phyloP scores from a whole-genome alignment of 2,888 invertebrate genomes.

The Drosophila austrosaltans region DNA sequence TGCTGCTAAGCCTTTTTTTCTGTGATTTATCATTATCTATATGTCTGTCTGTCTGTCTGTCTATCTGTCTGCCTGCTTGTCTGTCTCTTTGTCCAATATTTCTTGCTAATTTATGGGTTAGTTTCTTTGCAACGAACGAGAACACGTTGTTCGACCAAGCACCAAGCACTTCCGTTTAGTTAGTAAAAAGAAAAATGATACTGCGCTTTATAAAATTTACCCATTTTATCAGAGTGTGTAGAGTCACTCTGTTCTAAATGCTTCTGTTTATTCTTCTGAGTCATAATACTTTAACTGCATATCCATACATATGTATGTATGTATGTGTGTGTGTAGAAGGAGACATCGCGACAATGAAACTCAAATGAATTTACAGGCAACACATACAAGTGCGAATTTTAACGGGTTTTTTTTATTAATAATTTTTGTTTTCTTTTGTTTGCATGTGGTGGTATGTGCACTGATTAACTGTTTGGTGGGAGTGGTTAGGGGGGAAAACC shows the following conservation, averaged over 20 bases:
- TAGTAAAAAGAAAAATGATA: conserved; percentile 5
- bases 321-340: neutral
- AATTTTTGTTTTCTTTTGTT: neutral
- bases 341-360: too few species aligned
- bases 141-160: neutral
- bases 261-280: neutral
- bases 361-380: conserved; percentile 43
- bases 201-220: conserved; percentile 4
- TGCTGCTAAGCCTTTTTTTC: conserved; percentile 6
- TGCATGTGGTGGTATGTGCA: conserved; percentile 21
- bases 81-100: neutral
- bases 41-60: neutral
- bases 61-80: neutral
- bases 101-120: neutral
- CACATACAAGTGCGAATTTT: conserved; percentile 45
- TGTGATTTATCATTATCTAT: conserved; percentile 6
- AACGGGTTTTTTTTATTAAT: conserved; percentile 20
- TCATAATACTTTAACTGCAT: neutral
- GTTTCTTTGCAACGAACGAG: neutral
- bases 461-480: conserved; percentile 24
- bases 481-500: neutral
- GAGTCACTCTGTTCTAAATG: neutral
- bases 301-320: neutral
- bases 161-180: conserved; percentile 4
- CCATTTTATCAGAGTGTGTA: neutral